Base-by-base conservation (phyloP, 1,140 invertebrate species). In the Varroa destructor region DNA sequence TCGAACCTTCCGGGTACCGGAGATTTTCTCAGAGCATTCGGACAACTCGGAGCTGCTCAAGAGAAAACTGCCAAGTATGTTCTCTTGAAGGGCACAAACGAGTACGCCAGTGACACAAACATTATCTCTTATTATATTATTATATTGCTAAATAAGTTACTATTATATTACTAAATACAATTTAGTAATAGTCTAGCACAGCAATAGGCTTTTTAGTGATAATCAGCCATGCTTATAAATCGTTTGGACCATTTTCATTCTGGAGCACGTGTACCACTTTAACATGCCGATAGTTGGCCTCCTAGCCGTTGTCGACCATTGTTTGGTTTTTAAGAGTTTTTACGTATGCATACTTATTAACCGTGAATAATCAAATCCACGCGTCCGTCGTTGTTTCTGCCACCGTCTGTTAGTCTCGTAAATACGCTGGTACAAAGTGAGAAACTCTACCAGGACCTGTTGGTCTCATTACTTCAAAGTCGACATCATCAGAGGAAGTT, bases 271-370 rank as follows among this genome's bases (percentile, higher is more conserved):
- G 25, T 51, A 51, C 8, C 46, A 51, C 8, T 51, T 3, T 51
- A 8, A 51, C 8, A 8, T 51, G 46, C 8, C 46, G 43, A 54
- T 36, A 43, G 25, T 71, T 58, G 25, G 1, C 42, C 8, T 71
- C 42, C 57, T 36, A n/a, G 54, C 71, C 36, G 46, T 72, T 71
- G 58, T 58, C 74, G 75, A 77, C 1, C 76, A 89, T 90, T 5
- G 89, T 88, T 42, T 88, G 88, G 14, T 89, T 89, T 80, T 79
- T 90, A 67, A 84, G 87, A 42, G 88, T 87, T 0, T 85, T 87
- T 76, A 87, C 87, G 73, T 76, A 78, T 73, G 74, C 25, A 25
- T 25, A 25, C 25, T 25, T 25, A 25, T 25, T 25, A 25, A 25
- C 25, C 25, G 25, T 25, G 77, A 37, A 71, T 76, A 75, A 80